Conservation (phyloP, 1,140 invertebrate genomes). For the Bombus terrestris region DNA sequence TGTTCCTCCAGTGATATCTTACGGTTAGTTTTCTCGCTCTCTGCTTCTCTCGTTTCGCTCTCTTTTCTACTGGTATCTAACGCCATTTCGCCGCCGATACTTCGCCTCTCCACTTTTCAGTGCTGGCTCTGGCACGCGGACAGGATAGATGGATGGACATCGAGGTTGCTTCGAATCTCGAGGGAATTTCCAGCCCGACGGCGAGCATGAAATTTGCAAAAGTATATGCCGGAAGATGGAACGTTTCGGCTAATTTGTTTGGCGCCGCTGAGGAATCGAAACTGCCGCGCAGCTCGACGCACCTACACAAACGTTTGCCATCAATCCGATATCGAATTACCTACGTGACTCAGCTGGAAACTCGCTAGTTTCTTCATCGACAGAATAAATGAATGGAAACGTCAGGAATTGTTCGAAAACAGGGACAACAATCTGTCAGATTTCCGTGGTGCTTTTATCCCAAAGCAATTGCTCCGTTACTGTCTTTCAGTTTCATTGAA, state of each 20-base stretch:
- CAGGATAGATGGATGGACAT: constrained; percentile 34
- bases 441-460: neutral
- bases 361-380: neutral
- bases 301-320: too few relatives aligned
- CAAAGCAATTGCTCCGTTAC: neutral
- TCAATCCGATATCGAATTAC: too few relatives aligned
- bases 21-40: neutral
- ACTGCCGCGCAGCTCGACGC: neutral
- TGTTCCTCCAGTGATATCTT: neutral
- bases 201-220: constrained; percentile 52
- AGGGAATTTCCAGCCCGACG: neutral
- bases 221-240: constrained; percentile 26
- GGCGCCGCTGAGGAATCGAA: neutral
- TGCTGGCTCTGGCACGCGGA: neutral
- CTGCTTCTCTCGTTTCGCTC: neutral
- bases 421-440: neutral
- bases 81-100: neutral
- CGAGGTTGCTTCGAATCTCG: constrained; percentile 19
- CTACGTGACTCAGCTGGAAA: neutral
- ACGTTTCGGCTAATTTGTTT: constrained; percentile 20
- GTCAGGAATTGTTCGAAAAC: neutral
- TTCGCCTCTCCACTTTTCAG: neutral
- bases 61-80: constrained; percentile 1
- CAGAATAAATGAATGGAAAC: neutral
- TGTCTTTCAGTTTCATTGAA: constrained; percentile 13